phyloP scores from a whole-genome alignment of 2,888 invertebrate species.

The Torymus tubicola region DNA sequence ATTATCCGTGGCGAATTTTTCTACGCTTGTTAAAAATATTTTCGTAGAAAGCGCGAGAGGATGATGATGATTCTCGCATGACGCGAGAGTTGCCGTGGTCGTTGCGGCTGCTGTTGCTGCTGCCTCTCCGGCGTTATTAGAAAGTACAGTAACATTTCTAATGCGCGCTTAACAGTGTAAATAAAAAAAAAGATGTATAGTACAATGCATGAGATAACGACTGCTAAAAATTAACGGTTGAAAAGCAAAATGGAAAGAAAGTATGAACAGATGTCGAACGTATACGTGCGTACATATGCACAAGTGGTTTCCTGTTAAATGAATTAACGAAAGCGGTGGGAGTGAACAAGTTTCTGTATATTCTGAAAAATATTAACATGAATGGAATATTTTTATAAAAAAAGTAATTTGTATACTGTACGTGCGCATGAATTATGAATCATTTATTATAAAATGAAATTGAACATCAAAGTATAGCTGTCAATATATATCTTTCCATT shows the following conservation, averaged over 20 bases:
- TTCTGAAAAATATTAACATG: too few species aligned
- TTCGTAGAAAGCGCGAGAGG: slow-evolving; percentile 30
- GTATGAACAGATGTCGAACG: neutral
- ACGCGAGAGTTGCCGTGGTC: neutral
- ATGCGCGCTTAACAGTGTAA: slow-evolving; percentile 18
- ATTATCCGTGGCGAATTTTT: neutral
- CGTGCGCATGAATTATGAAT: too few species aligned
- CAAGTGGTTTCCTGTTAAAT: too few species aligned
- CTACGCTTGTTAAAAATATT: slow-evolving; percentile 16
- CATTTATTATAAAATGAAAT: too few species aligned
- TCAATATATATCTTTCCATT: too few species aligned
- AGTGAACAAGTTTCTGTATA: too few species aligned
- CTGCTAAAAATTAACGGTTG: neutral
- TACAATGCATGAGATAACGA: neutral
- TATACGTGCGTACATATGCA: too few species aligned
- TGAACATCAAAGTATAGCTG: too few species aligned
- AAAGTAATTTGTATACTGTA: too few species aligned
- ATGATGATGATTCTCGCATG: slow-evolving; percentile 16
- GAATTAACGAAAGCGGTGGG: too few species aligned
- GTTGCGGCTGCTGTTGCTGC: too few species aligned
- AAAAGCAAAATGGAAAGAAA: neutral
- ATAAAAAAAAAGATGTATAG: slow-evolving; percentile 7
- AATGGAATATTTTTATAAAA: too few species aligned
- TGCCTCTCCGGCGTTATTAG: slow-evolving; percentile 13
- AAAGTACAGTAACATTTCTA: slow-evolving; percentile 38